Evolutionary conservation across 2,113 vertebrate species (phyloP), one percentile per base, ranked within the genome.

Genomic region (Entelurus aequoreus): DNA sequence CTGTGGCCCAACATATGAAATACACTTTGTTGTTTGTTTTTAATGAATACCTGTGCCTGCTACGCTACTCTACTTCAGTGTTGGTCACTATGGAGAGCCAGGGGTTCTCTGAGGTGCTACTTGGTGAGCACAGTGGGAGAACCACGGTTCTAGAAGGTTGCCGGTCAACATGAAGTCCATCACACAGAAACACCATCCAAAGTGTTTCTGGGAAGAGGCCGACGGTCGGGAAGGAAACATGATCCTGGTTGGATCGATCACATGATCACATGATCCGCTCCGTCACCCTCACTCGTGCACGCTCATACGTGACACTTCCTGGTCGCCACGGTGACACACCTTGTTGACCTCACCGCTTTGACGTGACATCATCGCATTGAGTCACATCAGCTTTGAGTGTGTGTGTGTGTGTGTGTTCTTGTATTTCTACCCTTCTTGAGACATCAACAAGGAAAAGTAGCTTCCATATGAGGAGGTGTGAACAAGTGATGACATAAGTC

Each of bases 221-320:
- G 48, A 74, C 80, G 72, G 84, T 84, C 82, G 84, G 86, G 84
- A 88, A 87, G 69, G 84, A 68, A 88, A 88, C 76, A 80, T 82
- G 82, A 86, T 85, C 84, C 67, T 54, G 10, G 12, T 6, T 11
- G 21, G 37, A 14, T 53, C 36, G 5, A 19, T 61, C 44, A 10
- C 61, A 48, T 65, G n/a, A 51, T 47, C 48, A 44, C 49, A 21
- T 12, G 42, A 8, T 63, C 19, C 13, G 35, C 58, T 74, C 37
- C 49, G 3, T 10, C 42, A 44, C 10, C 42, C 3, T 44, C 42
- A 11, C 42, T 53, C 21, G 9, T 42, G 10, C 55, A 42, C n/a
- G 12, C 38, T 3, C 38, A 5, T 6, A 28, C 44, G 12, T 59
- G 19, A 13, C 9, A 19, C 28, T 59, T 19, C 38, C 12, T 9